phyloP scores from a whole-genome alignment of 1,140 invertebrate genomes.

The Drosophila pectinifera region DNA sequence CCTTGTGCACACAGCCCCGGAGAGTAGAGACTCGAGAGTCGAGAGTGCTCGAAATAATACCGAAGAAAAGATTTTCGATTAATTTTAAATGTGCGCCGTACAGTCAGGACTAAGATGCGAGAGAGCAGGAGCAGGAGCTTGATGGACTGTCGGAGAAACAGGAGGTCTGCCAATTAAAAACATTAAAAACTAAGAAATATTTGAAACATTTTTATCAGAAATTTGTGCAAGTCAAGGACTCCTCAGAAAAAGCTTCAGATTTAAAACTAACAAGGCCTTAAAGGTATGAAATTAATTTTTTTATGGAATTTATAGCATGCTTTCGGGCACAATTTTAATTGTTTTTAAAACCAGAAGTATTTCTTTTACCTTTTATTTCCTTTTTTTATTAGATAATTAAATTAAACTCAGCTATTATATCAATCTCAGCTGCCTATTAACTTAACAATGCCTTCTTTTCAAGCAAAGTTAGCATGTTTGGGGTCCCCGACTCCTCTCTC shows the following conservation, averaged over 20 bases:
- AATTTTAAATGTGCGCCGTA: slow-evolving; percentile 64
- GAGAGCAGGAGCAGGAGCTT: neutral
- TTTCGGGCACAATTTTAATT: neutral
- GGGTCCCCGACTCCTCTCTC: slow-evolving; percentile 1
- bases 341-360: neutral
- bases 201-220: too few relatives aligned
- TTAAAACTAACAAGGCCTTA: too few relatives aligned
- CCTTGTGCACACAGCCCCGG: slow-evolving; percentile 63
- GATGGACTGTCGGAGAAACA: neutral
- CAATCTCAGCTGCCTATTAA: neutral
- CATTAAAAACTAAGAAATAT: neutral
- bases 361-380: neutral
- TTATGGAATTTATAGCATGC: too few relatives aligned
- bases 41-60: slow-evolving; percentile 40
- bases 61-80: slow-evolving; percentile 76
- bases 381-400: neutral
- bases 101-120: slow-evolving; percentile 2
- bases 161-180: too few relatives aligned
- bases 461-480: neutral
- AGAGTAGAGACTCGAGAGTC: slow-evolving; percentile 11
- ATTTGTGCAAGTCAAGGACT: too few relatives aligned
- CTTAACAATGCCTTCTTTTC: neutral
- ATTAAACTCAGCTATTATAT: neutral
- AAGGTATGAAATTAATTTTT: too few relatives aligned
- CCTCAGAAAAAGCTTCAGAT: too few relatives aligned